Evolutionary conservation across 2,113 vertebrate genomes (phyloP).

Genomic region (Menura novaehollandiae): DNA sequence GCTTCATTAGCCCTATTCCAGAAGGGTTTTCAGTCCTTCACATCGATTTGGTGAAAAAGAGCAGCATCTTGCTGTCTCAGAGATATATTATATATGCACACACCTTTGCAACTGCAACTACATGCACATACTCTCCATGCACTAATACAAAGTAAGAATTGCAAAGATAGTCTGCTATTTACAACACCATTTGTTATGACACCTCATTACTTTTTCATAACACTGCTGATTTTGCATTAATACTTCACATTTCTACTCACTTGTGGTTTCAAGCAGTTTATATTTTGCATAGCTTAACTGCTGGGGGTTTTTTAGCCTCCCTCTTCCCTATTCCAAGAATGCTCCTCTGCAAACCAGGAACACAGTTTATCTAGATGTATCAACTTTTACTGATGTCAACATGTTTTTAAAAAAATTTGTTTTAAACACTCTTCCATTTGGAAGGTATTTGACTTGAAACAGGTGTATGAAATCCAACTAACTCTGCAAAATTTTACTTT

Average conservation of each 20-base stretch:
- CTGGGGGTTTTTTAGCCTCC: background rate
- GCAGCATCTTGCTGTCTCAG: background rate
- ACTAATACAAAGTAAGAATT: background rate
- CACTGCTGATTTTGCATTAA: conserved; percentile 23
- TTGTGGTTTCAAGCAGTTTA: conserved; percentile 17
- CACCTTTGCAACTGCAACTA: background rate
- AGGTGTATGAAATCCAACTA: background rate
- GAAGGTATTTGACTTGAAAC: background rate
- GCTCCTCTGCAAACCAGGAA: background rate
- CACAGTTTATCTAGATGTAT: background rate
- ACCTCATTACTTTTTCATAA: conserved; percentile 29
- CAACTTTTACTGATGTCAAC: background rate
- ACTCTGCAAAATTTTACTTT: background rate
- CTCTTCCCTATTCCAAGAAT: background rate
- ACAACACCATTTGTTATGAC: background rate
- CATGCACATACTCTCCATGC: background rate
- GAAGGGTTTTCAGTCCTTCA: background rate
- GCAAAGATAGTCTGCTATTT: background rate
- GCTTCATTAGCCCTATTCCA: background rate
- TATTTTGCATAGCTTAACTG: conserved; percentile 19
- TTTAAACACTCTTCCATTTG: background rate
- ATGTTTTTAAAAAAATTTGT: background rate
- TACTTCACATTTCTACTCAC: conserved; percentile 14
- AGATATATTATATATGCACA: background rate
- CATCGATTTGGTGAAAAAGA: background rate